Evolutionary conservation across 2,888 invertebrate genomes (phyloP).

Genomic region (Sinotaia quadrata): DNA sequence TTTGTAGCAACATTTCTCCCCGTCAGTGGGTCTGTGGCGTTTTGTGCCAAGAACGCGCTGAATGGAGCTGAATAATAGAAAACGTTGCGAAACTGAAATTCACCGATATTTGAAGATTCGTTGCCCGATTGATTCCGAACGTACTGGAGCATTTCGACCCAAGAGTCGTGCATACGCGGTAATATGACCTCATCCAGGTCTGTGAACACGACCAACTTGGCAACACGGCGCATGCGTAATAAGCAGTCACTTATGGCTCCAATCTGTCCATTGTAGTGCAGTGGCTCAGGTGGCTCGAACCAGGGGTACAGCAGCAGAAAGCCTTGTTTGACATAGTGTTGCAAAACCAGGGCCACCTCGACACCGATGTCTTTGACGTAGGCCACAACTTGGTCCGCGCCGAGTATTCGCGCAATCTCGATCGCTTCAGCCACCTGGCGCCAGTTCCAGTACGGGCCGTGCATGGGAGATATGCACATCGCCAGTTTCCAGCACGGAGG

Average conservation of each 20-base stretch:
- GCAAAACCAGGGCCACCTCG: not conserved
- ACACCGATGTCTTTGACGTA: not conserved
- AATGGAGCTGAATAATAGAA: not conserved
- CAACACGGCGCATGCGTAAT: not conserved
- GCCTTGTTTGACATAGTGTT: not conserved
- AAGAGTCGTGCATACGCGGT: not conserved
- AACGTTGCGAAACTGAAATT: not conserved
- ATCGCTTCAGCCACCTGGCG: not conserved
- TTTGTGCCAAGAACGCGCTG: not conserved
- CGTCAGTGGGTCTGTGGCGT: not conserved
- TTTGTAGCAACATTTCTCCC: not conserved
- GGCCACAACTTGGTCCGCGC: not conserved
- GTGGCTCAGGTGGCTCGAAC: not conserved
- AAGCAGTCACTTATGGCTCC: conserved; percentile 10
- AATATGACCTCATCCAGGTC: conserved; percentile 5
- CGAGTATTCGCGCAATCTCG: not conserved
- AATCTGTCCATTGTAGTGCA: not conserved
- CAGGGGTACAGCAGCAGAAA: not conserved
- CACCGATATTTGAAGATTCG: not conserved
- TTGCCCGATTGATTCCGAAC: not conserved
- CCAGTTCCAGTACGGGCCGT: not conserved
- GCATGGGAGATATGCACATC: conserved; percentile 5
- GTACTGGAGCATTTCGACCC: not conserved
- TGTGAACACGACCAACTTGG: not conserved
- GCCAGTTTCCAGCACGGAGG: not conserved